Evolutionary conservation across 2,797 vertebrate genomes (phyloP).

Genomic region (Eupleurogrammus muticus): DNA sequence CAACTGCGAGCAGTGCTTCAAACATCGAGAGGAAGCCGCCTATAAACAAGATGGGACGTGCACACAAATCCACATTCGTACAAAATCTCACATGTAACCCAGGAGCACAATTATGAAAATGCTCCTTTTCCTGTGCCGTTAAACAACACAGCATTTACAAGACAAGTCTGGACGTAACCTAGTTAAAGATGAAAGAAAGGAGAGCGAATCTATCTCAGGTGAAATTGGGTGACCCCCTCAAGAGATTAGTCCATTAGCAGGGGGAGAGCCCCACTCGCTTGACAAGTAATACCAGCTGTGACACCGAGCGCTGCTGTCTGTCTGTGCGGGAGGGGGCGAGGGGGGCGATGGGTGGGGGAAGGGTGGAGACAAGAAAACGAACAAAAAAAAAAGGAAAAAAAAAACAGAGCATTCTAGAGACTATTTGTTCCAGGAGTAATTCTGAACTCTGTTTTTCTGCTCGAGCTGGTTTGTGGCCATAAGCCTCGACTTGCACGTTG

Average conservation of each 20-base stretch:
- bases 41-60: slow-evolving; percentile 55
- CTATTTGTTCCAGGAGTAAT: slow-evolving; percentile 67
- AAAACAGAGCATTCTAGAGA: slow-evolving; percentile 74
- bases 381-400: no score
- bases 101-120: slow-evolving; percentile 58
- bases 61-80: slow-evolving; percentile 41
- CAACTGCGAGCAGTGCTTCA: slow-evolving; percentile 49
- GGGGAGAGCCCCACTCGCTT: slow-evolving; percentile 74
- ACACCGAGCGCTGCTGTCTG: slow-evolving; percentile 71
- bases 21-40: slow-evolving; percentile 38
- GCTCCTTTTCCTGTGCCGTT: slow-evolving; percentile 27
- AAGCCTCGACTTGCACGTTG: slow-evolving; percentile 10
- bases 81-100: slow-evolving; percentile 41
- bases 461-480: slow-evolving; percentile 27
- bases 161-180: slow-evolving; percentile 59
- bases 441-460: slow-evolving; percentile 37
- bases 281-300: slow-evolving; percentile 84
- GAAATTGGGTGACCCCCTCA: slow-evolving; percentile 72
- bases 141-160: slow-evolving; percentile 25
- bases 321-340: slow-evolving; percentile 41
- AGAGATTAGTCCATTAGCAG: slow-evolving; percentile 79
- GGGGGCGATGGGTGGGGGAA: slow-evolving; percentile 51
- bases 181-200: slow-evolving; percentile 65
- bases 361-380: slow-evolving; percentile 67
- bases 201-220: slow-evolving; percentile 70